Evolutionary conservation across 2,888 invertebrate genomes (phyloP).

Genomic region (Noctua comes): DNA sequence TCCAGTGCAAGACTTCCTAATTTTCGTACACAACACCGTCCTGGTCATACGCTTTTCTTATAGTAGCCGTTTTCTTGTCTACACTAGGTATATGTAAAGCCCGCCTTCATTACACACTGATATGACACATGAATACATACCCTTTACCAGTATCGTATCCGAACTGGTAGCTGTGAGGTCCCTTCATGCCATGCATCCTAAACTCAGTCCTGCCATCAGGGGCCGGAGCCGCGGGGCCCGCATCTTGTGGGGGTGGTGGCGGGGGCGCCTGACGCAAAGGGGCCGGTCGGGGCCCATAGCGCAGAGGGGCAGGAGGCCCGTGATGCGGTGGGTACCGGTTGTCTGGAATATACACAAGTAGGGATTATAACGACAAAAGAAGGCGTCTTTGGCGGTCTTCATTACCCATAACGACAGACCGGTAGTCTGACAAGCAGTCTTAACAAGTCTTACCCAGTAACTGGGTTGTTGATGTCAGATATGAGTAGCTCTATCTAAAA

Average conservation of each 20-base stretch:
- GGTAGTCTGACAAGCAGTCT: background rate
- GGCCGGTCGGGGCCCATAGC: slow-evolving; percentile 73
- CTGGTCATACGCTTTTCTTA: background rate
- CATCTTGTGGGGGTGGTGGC: slow-evolving; percentile 68
- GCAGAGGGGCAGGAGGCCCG: slow-evolving; percentile 70
- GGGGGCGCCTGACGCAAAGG: slow-evolving; percentile 73
- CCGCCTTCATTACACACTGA: no score
- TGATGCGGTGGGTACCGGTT: slow-evolving; percentile 75
- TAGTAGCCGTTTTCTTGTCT: background rate
- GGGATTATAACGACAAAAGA: background rate
- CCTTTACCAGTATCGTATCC: slow-evolving; percentile 96
- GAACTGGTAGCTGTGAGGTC: slow-evolving; percentile 95
- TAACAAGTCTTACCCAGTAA: background rate
- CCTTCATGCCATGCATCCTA: slow-evolving; percentile 95
- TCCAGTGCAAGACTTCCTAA: background rate
- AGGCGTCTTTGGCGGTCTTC: background rate
- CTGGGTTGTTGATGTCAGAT: background rate
- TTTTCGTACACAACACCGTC: background rate
- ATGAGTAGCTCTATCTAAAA: background rate
- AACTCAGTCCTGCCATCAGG: slow-evolving; percentile 92
- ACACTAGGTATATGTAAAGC: no score
- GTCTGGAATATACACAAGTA: slow-evolving; percentile 67
- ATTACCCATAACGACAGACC: background rate
- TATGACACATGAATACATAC: slow-evolving; percentile 83
- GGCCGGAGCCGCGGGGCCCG: slow-evolving; percentile 73